These are phyloP conservation scores for Drosophila nr. perissopoda DNA, from an alignment of 2,888 invertebrate genomes.

Conservation along the genomic window DNA sequence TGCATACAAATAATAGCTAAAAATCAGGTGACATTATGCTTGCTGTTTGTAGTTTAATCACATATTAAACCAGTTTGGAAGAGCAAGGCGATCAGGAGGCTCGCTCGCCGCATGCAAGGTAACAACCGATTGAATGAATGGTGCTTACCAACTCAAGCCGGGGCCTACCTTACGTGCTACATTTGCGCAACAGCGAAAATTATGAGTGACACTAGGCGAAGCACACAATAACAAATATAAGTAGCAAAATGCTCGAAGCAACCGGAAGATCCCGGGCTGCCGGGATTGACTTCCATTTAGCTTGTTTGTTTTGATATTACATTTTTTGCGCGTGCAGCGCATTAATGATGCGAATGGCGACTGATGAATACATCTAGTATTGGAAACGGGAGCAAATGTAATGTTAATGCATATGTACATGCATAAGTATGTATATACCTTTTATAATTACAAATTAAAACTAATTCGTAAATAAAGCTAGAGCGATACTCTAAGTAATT, in stretches of 20 bases:
- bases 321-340: slow-evolving; percentile 4
- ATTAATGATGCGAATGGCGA: slow-evolving; percentile 5
- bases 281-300: not conserved
- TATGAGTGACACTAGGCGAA: slow-evolving; percentile 1
- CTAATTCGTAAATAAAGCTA: not conserved
- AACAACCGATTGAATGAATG: slow-evolving; percentile 8
- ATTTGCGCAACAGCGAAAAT: slow-evolving; percentile 1
- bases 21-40: slow-evolving; percentile 10
- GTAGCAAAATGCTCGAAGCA: not conserved
- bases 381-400: not conserved
- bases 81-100: slow-evolving; percentile 62
- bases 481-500: not conserved
- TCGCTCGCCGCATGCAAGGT: slow-evolving; percentile 36
- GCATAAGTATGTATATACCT: not conserved
- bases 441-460: too few relatives aligned
- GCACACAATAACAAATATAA: not conserved
- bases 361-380: not conserved
- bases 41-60: not conserved
- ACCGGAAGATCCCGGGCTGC: slow-evolving; percentile 2
- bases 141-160: not conserved
- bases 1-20: not conserved
- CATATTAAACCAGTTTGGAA: slow-evolving; percentile 20
- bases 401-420: slow-evolving; percentile 3
- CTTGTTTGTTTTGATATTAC: slow-evolving; percentile 1
- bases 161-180: not conserved